Evolutionary conservation across 2,113 vertebrate genomes (phyloP), one percentile per base, ranked within the genome.

Genomic region (Micromys minutus): DNA sequence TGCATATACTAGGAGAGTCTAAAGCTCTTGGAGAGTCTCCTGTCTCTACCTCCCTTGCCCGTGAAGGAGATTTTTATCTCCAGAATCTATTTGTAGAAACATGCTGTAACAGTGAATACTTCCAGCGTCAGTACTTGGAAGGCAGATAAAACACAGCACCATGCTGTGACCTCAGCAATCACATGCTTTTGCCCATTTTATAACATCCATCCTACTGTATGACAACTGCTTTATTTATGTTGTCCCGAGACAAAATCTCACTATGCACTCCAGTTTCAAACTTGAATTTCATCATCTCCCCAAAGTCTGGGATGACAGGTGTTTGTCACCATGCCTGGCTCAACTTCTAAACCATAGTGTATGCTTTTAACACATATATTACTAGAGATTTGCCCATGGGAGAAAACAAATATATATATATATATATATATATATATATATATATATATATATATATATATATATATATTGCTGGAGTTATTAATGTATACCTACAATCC

Each of bases 391-490:
- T 55, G n/a, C 13, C 84, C n/a, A 9, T 0, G 45, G 91, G 71
- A n/a, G n/a, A n/a, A n/a, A n/a, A n/a, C n/a, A n/a, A n/a, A 52
- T 52, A 52, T 52, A 50, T 50, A 50, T 50, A 50, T 50, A 10
- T 50, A 10, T 50, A 10, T 50, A 10, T 50, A 10, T 50, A 10
- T 50, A 10, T 50, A 50, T 50, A 50, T 50, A 50, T 67, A 67
- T 67, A 34, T 67, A 67, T 57, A 57, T 19, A 57, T 57, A 5
- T 57, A 57, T 55, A 55, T 55, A 15, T 55, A 59, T 21, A 21
- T 24, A 31, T 1, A 6, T 0, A 2, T 21, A 2, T 12, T 8
- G 9, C 6, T 45, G 39, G 39, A 42, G 17, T 61, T 61, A 39
- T 1, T 61, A 19, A 21, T 24, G 0, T 9, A 26, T 2, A 24